These are phyloP conservation scores for Heliangelus exortis DNA, from an alignment of 2,797 vertebrate genomes.

Conservation along the genomic window DNA sequence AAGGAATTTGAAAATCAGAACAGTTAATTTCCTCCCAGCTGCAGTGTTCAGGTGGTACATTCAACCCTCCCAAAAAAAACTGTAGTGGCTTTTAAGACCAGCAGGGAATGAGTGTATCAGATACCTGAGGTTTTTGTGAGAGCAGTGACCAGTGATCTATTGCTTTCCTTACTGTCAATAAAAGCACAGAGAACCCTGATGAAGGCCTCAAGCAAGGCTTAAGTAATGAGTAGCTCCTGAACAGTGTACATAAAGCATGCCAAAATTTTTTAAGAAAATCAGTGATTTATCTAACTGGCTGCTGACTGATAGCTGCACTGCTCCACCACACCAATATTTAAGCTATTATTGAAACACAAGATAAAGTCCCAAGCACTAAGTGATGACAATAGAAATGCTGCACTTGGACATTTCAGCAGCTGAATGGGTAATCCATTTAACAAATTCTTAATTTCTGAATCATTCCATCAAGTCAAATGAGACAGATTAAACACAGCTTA, in stretches of 20 bases:
- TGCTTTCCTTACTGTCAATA: not conserved
- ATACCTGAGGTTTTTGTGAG: not conserved
- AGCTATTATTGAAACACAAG: not conserved
- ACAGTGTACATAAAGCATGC: not conserved
- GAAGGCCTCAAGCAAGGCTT: not conserved
- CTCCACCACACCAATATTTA: not conserved
- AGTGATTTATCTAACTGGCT: not conserved
- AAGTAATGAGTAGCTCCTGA: not conserved
- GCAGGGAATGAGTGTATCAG: not conserved
- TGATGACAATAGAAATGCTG: not conserved
- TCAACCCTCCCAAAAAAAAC: not conserved
- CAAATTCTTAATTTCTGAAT: constrained; percentile 15
- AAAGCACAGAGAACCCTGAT: not conserved
- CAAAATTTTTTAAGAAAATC: not conserved
- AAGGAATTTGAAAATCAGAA: not conserved
- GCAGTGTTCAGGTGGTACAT: not conserved
- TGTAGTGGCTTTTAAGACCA: not conserved
- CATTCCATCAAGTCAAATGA: not conserved
- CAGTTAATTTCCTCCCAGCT: not conserved
- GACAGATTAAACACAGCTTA: constrained; percentile 24
- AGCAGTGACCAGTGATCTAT: not conserved
- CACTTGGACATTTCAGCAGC: not conserved
- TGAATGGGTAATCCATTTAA: not conserved
- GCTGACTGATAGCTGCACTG: not conserved
- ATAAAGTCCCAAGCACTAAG: not conserved